Evolutionary conservation across 2,888 invertebrate species (phyloP).

Genomic region (Polymixis flavicincta): DNA sequence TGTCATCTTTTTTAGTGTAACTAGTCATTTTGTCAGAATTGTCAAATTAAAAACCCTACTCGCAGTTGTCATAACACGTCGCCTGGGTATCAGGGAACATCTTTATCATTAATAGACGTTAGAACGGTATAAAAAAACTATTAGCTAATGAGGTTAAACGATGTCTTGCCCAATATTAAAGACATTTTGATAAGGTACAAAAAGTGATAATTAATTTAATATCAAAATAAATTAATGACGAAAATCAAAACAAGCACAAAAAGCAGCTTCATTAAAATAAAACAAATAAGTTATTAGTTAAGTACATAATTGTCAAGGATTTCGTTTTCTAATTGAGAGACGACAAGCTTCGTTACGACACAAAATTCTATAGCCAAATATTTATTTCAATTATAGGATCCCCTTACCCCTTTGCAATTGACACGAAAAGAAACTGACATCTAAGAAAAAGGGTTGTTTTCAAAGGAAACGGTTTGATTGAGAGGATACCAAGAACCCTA

Average conservation of each 20-base stretch:
- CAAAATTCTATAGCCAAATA: constrained; percentile 86
- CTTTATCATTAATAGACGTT: not conserved
- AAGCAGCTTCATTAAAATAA: constrained; percentile 59
- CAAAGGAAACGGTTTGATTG: constrained; percentile 79
- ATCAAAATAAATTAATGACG: constrained; percentile 19
- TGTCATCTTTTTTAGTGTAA: not conserved
- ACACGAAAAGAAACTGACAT: constrained; percentile 86
- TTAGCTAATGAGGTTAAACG: not conserved
- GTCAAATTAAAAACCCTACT: not conserved
- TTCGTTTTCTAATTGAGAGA: constrained; percentile 70
- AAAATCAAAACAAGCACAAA: constrained; percentile 32
- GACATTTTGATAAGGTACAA: not conserved
- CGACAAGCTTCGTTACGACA: constrained; percentile 74
- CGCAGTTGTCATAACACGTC: not conserved
- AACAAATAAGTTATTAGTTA: constrained; percentile 60
- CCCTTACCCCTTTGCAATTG: constrained; percentile 78
- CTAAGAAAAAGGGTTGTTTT: constrained; percentile 83
- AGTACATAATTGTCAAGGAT: constrained; percentile 68
- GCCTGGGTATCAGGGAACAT: not conserved
- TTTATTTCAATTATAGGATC: constrained; percentile 85
- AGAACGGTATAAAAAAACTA: not conserved
- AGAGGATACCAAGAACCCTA: constrained; percentile 77
- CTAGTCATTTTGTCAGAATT: not conserved
- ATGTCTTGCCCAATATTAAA: not conserved
- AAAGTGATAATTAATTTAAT: not conserved